Evolutionary conservation across 2,888 invertebrate species (phyloP).

Genomic region (Caenorhabditis imperialis): DNA sequence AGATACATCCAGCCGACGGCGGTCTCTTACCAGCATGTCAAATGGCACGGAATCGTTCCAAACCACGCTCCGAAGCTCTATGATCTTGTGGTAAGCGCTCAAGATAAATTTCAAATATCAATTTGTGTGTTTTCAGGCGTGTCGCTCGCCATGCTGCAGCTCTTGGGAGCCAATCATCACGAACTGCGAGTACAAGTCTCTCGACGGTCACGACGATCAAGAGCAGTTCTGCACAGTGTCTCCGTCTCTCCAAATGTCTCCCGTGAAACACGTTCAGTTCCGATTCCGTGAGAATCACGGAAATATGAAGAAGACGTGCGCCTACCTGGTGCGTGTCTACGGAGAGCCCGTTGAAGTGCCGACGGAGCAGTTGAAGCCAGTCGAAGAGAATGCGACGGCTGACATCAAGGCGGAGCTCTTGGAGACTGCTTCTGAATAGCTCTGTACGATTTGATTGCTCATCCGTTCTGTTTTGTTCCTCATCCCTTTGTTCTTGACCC

Average conservation of each 20-base stretch:
- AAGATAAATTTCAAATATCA: no score
- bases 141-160: slow-evolving; percentile 23
- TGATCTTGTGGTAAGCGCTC: slow-evolving; percentile 27
- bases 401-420: background rate
- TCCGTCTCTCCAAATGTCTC: background rate
- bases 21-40: slow-evolving; percentile 41
- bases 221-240: slow-evolving; percentile 36
- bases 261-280: slow-evolving; percentile 40
- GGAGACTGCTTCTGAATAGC: no score
- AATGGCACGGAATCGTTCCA: slow-evolving; percentile 34
- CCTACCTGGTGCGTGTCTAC: slow-evolving; percentile 51
- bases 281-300: slow-evolving; percentile 52
- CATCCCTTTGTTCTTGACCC: no score
- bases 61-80: slow-evolving; percentile 29
- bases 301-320: slow-evolving; percentile 48
- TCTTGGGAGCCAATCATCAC: slow-evolving; percentile 18
- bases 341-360: slow-evolving; percentile 26
- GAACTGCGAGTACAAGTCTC: slow-evolving; percentile 25
- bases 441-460: no score
- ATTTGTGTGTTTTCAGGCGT: slow-evolving; percentile 14
- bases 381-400: background rate
- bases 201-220: slow-evolving; percentile 24
- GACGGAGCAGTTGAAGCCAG: no score
- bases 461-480: no score
- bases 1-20: slow-evolving; percentile 13